These are phyloP conservation scores for Troglohyphantes excavatus DNA, from an alignment of 2,888 invertebrate genomes.

Conservation along the genomic window DNA sequence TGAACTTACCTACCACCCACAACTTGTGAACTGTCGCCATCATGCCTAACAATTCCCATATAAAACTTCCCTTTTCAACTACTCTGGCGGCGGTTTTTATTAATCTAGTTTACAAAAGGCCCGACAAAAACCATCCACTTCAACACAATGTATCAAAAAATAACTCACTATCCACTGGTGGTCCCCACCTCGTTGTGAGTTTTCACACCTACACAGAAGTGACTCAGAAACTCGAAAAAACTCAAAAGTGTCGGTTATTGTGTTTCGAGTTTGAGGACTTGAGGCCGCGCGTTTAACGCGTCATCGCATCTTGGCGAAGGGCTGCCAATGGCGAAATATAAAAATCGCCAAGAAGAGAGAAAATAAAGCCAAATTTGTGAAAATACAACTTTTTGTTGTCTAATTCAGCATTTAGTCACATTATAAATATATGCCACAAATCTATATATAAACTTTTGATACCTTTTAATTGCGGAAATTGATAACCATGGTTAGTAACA, in stretches of 20 bases:
- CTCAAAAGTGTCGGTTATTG: constrained; percentile 40
- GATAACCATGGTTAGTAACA: no score
- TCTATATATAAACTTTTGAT: no score
- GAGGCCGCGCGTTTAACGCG: constrained; percentile 62
- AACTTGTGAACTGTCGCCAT: background rate
- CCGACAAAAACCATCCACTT: background rate
- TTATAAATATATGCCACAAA: no score
- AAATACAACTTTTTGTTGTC: no score
- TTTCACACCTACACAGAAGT: background rate
- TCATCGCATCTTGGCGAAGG: constrained; percentile 40
- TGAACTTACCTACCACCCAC: no score
- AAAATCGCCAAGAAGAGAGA: no score
- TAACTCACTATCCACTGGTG: constrained; percentile 12
- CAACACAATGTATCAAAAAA: constrained; percentile 33
- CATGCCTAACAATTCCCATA: background rate
- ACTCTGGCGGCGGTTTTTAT: background rate
- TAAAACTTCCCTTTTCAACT: background rate
- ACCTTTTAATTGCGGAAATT: no score
- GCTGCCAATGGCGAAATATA: no score
- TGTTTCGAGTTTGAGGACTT: constrained; percentile 23
- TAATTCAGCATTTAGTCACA: no score
- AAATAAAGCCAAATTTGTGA: no score
- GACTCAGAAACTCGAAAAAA: no score
- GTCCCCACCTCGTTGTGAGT: background rate
- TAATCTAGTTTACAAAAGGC: constrained; percentile 14